Base-by-base conservation (phyloP, 2,113 vertebrate genomes). In the Sisor rabdophorus region DNA sequence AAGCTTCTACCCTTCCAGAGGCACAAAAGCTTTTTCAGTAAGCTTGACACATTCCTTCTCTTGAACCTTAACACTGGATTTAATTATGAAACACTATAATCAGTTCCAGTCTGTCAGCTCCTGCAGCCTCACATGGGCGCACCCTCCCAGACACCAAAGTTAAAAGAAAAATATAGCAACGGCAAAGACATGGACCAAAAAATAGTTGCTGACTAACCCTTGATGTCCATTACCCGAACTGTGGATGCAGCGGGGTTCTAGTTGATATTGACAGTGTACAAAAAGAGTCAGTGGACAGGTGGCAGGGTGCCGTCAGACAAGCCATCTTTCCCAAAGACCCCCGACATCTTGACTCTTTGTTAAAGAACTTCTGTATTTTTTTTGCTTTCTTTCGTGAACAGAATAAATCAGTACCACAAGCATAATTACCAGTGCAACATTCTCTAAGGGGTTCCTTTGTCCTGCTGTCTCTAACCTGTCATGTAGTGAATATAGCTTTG, bases 31-130 rank as follows among this genome's bases (percentile, higher is more conserved):
- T 68, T 48, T 11, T 13, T 30, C 52, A 47, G 40, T 59, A 10
- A 48, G 20, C 19, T 48, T 22, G 28, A 40, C 47, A 60, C 65
- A 60, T 77, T 77, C 26, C 75, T 60, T 5, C 69, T 44, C 40
- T 67, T 30, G 19, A 11, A 56, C 54, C 26, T 52, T 15, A 55
- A 60, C 58, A 47, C 54, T 52, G 75, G 8, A 70, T 70, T 77
- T 59, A 77, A 77, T 77, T 70, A 60, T 50, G 54, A 58, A 69
- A 77, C 65, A 36, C 22, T 70, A 36, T n/a, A 48, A 60, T 70
- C 64, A 44, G 75, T 59, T 76, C 75, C 75, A 76, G 36, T 59
- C 40, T 59, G 64, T 68, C 75, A 59, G 75, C 61, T 68, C 26
- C 28, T 55, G 26, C 52, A 32, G 63, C 74, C 44, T 63, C 50